These are phyloP conservation scores for Nixonia krombeini DNA, from an alignment of 1,140 invertebrate genomes.

Conservation along the genomic window DNA sequence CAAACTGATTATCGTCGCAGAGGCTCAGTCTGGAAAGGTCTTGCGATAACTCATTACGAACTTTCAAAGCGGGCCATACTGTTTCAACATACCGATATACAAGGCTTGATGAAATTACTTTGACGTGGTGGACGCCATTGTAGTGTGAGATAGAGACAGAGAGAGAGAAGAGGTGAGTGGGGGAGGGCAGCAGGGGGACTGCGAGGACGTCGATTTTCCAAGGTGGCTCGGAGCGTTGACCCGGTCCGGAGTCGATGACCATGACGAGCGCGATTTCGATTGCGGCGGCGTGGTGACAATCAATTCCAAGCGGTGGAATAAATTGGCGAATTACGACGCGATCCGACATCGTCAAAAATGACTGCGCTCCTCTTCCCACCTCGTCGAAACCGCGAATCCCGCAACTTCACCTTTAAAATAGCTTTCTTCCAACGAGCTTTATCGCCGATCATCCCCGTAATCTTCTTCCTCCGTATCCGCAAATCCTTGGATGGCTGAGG, in stretches of 20 bases:
- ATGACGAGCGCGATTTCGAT: too few species aligned
- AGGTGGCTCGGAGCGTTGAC: too few species aligned
- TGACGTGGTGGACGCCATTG: background rate
- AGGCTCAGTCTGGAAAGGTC: background rate
- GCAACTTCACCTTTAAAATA: constrained; percentile 23
- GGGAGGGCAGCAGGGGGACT: too few species aligned
- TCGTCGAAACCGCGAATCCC: too few species aligned
- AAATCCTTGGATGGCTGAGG: constrained; percentile 39
- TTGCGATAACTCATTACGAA: background rate
- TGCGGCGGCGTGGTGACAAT: background rate
- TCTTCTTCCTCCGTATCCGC: constrained; percentile 40
- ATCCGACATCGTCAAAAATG: constrained; percentile 4
- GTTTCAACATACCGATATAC: background rate
- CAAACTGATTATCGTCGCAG: constrained; percentile 21
- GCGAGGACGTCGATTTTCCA: background rate
- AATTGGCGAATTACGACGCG: background rate
- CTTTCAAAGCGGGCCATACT: constrained; percentile 9
- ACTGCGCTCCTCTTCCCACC: background rate
- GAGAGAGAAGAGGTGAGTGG: too few species aligned
- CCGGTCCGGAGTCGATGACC: too few species aligned
- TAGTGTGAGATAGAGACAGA: too few species aligned
- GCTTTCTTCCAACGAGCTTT: constrained; percentile 30
- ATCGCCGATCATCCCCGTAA: constrained; percentile 43
- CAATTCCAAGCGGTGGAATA: background rate
- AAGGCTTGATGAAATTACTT: constrained; percentile 1